These are phyloP conservation scores for Teleogryllus occipitalis DNA, from an alignment of 1,140 invertebrate genomes.

Conservation along the genomic window DNA sequence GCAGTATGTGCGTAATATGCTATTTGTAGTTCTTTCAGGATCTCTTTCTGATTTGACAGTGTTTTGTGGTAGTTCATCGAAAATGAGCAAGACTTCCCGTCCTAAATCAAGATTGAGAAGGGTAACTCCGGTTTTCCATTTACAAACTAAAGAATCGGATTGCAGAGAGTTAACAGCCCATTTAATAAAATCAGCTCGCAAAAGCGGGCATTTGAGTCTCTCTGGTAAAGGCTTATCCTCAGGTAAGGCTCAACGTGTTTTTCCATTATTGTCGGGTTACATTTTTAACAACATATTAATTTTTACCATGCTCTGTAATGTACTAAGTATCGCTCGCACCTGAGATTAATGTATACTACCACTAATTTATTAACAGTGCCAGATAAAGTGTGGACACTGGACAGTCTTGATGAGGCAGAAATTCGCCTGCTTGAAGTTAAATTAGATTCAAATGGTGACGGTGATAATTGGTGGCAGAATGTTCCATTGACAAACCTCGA, in stretches of 20 bases:
- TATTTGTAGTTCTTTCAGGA: neutral
- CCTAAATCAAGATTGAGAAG: conserved; percentile 11
- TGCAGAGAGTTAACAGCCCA: conserved; percentile 54
- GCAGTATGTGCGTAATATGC: neutral
- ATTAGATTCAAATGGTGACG: conserved; percentile 55
- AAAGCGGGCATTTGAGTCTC: conserved; percentile 69
- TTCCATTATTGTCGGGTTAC: neutral
- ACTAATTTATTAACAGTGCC: conserved; percentile 55
- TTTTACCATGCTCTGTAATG: no score
- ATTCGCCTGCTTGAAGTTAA: conserved; percentile 46
- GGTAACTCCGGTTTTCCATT: conserved; percentile 57
- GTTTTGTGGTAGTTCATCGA: neutral
- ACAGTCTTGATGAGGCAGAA: conserved; percentile 59
- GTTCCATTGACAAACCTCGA: conserved; percentile 68
- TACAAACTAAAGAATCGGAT: conserved; percentile 56
- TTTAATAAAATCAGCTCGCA: conserved; percentile 66
- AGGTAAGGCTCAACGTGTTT: conserved; percentile 44
- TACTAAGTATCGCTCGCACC: neutral
- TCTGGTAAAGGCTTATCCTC: conserved; percentile 59
- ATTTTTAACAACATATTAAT: neutral
- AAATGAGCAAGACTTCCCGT: neutral
- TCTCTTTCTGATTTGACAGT: neutral
- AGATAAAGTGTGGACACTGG: conserved; percentile 68
- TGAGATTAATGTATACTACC: neutral
- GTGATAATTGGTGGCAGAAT: conserved; percentile 77